Conservation (phyloP, 2,888 invertebrate genomes). For the Drosophila mayaguana region DNA sequence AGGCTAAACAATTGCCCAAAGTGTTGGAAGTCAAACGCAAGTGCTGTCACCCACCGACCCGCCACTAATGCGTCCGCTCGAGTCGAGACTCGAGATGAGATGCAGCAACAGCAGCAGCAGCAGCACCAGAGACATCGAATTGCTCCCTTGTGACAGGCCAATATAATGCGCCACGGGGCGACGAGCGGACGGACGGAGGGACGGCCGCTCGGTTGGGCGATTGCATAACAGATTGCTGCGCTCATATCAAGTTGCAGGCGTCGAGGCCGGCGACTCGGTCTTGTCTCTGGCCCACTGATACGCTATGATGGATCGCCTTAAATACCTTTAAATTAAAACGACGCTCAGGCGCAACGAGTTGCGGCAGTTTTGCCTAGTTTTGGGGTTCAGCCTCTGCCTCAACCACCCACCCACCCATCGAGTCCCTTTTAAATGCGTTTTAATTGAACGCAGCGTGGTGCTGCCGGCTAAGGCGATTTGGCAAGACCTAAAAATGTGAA, state of each 20-base stretch:
- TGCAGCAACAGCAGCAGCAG: constrained; percentile 53
- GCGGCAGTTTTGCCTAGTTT: constrained; percentile 31
- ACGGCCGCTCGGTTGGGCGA: constrained; percentile 49
- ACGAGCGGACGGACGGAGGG: constrained; percentile 23
- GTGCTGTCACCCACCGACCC: constrained; percentile 65
- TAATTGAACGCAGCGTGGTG: constrained; percentile 77
- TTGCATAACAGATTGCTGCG: constrained; percentile 83
- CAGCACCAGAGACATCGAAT: constrained; percentile 79
- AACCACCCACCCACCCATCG: constrained; percentile 10
- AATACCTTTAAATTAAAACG: constrained; percentile 85
- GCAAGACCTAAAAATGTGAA: not conserved
- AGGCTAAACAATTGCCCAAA: constrained; percentile 80
- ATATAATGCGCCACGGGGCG: constrained; percentile 85
- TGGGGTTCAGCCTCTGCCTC: constrained; percentile 25
- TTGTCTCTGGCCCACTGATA: constrained; percentile 61
- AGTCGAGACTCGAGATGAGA: constrained; percentile 24
- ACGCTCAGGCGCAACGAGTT: constrained; percentile 69
- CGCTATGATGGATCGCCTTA: constrained; percentile 83
- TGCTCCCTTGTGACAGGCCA: constrained; percentile 85
- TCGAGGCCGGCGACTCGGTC: constrained; percentile 13
- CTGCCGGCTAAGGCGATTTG: constrained; percentile 13
- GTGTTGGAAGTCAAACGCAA: constrained; percentile 84
- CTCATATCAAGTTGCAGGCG: constrained; percentile 84
- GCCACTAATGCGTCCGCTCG: constrained; percentile 78
- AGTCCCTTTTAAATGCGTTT: constrained; percentile 75